phyloP scores from a whole-genome alignment of 2,113 vertebrate genomes.

The Clinocottus analis region DNA sequence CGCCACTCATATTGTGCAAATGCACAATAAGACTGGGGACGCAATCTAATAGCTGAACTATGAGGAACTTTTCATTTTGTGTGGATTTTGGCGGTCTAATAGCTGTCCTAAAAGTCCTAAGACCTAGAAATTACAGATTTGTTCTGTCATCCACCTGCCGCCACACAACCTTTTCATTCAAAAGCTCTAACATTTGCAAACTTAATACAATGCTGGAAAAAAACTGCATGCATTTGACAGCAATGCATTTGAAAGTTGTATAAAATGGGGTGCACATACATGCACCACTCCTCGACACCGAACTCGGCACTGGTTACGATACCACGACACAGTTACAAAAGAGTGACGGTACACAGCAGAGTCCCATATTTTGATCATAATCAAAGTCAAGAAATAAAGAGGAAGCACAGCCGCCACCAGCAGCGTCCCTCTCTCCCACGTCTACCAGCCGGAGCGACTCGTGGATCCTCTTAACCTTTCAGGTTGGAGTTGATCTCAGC shows the following conservation, averaged over 20 bases:
- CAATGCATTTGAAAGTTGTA: neutral
- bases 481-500: conserved; percentile 58
- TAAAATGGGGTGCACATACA: neutral
- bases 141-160: neutral
- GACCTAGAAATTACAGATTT: neutral
- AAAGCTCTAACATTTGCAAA: neutral
- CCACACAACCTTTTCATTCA: neutral
- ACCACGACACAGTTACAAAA: neutral
- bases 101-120: neutral
- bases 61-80: neutral
- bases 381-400: neutral
- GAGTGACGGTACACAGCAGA: neutral
- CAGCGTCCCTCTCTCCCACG: neutral
- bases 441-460: conserved; percentile 30
- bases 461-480: conserved; percentile 67
- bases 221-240: neutral
- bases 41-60: neutral
- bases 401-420: neutral
- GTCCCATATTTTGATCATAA: neutral
- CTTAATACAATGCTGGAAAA: neutral
- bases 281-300: neutral
- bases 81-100: neutral
- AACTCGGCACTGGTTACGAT: neutral
- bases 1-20: neutral
- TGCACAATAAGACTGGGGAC: no score